These are phyloP conservation scores for Mormyrops boulengeri DNA, from an alignment of 2,797 vertebrate genomes.

Conservation along the genomic window DNA sequence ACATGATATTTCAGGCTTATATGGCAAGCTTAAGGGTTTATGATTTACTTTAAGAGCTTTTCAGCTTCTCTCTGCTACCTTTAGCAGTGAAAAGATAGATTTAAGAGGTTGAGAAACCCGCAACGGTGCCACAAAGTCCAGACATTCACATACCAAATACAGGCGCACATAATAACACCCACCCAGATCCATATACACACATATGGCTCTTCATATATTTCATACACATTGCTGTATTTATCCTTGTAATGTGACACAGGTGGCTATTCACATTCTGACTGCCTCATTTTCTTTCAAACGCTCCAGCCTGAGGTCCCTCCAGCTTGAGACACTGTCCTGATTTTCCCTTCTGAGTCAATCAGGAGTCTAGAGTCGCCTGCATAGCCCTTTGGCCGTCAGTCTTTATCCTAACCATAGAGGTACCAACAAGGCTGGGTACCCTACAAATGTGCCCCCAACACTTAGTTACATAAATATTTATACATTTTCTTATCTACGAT, in stretches of 20 bases:
- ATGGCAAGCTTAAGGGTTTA: neutral
- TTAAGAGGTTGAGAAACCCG: neutral
- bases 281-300: neutral
- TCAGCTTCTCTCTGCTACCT: neutral
- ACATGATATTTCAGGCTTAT: neutral
- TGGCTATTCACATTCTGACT: neutral
- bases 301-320: neutral
- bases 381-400: neutral
- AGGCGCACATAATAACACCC: neutral
- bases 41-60: conserved; percentile 7
- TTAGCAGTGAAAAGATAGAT: neutral
- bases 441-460: neutral
- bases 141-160: neutral
- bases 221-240: neutral
- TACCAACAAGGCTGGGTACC: neutral
- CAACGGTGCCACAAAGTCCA: neutral
- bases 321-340: no score
- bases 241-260: neutral
- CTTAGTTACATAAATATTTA: neutral
- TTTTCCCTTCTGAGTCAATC: neutral
- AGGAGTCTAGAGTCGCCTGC: neutral
- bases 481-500: neutral
- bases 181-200: neutral
- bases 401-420: neutral
- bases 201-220: neutral